Base-by-base conservation (phyloP, 2,113 vertebrate genomes). In the Cepphus grylle region DNA sequence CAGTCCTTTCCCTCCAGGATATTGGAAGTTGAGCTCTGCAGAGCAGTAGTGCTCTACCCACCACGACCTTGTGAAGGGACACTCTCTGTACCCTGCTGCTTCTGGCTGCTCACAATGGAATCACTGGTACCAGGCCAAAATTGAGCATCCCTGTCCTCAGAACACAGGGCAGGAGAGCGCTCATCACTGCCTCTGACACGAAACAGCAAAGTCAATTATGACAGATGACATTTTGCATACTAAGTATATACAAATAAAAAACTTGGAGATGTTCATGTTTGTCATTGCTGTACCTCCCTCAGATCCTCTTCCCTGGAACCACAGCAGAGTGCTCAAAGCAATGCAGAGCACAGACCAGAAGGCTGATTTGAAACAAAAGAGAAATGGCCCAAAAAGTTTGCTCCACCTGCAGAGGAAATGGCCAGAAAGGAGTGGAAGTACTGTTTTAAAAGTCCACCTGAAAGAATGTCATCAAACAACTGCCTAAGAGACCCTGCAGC, bases 191-290 rank as follows among this genome's bases (percentile, higher is more conserved):
- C 76, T 55, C 67, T 42, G 38, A 90, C 82, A 90, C 45, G n/a
- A 25, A 43, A 18, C 43, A 53, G 50, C 45, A 71, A 62, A 52
- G 34, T 62, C 40, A 11, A 30, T 42, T 47, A 42, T 45, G 23
- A 21, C n/a, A 59, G 56, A 50, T 50, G 58, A 50, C 6, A 12
- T 73, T 82, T 45, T 42, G 90, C 71, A 80, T 49, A 40, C 50
- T 45, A 69, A 77, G 56, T 11, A 63, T 11, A 63, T 3, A 55
- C 7, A 25, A 0, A 0, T 25, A 27, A 74, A 88, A 32, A 73
- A 17, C 2, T 25, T 6, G 3, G 49, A 58, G 81, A 53, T 30
- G 50, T 32, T 61, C 58, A 66, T 3, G 3, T 53, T 56, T 70
- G 50, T 17, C 50, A 36, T 6, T 18, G 34, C 65, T 58, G 12